These are phyloP conservation scores for Vanacampus margaritifer DNA, from an alignment of 2,113 vertebrate genomes.

Conservation along the genomic window DNA sequence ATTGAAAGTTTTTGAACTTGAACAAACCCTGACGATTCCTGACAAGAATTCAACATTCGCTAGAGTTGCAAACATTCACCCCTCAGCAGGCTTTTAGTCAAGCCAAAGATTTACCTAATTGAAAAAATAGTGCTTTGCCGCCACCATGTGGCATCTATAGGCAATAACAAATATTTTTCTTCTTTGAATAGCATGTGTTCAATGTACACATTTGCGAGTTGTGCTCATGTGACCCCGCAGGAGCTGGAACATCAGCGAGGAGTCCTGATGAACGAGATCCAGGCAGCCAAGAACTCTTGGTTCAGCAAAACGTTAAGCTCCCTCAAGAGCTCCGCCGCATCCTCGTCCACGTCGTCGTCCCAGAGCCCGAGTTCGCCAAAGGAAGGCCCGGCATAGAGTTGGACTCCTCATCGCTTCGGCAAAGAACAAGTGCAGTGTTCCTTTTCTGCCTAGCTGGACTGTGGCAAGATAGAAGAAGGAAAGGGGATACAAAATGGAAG, in stretches of 20 bases:
- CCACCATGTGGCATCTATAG: too few relatives aligned
- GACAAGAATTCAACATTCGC: too few relatives aligned
- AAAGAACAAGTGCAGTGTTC: conserved; percentile 63
- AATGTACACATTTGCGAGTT: not conserved
- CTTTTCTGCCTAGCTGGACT: conserved; percentile 44
- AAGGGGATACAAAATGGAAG: not conserved
- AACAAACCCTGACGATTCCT: too few relatives aligned
- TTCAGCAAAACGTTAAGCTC: conserved; percentile 99
- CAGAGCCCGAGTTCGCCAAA: conserved; percentile 78
- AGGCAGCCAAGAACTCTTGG: conserved; percentile 99
- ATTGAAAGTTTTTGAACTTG: too few relatives aligned
- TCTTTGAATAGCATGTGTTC: too few relatives aligned
- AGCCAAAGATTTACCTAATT: too few relatives aligned
- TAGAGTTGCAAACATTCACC: too few relatives aligned
- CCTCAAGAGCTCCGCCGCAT: conserved; percentile 88
- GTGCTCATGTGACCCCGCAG: conserved; percentile 57
- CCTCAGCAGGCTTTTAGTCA: too few relatives aligned
- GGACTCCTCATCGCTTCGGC: conserved; percentile 1
- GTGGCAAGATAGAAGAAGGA: not conserved
- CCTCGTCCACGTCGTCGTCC: conserved; percentile 76
- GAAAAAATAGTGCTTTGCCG: too few relatives aligned
- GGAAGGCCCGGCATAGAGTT: conserved; percentile 68
- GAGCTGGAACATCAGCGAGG: conserved; percentile 97
- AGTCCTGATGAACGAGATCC: conserved; percentile 95
- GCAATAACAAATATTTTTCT: too few relatives aligned